A percentile compares a stretch with the other conserved stretches of the same genome.
Evolutionary conservation across 2,888 invertebrate genomes (phyloP).

Genomic region (Mimas tiliae): DNA sequence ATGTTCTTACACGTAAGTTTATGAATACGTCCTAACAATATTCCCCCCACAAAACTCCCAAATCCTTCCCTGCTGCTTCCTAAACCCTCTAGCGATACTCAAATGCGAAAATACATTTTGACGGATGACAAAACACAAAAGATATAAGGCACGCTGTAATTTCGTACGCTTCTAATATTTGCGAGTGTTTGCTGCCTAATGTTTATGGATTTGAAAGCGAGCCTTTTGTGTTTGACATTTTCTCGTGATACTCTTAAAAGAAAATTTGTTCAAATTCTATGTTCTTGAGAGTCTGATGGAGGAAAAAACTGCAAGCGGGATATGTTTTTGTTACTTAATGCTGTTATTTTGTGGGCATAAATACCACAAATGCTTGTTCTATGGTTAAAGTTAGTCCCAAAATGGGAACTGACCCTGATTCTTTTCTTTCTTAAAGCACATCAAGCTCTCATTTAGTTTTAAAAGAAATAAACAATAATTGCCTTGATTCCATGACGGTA

Average conservation of each 20-base stretch:
- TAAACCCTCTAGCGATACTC: conserved; percentile 59
- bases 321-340: too few species aligned
- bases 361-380: too few species aligned
- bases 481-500: too few species aligned
- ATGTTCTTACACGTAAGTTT: too few species aligned
- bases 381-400: too few species aligned
- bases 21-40: neutral
- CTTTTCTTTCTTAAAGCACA: too few species aligned
- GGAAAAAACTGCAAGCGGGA: too few species aligned
- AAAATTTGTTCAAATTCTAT: neutral
- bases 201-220: conserved; percentile 22
- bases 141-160: conserved; percentile 61
- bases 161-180: conserved; percentile 78
- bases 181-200: conserved; percentile 58
- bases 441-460: too few species aligned
- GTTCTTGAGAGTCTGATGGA: too few species aligned
- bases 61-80: neutral
- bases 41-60: neutral
- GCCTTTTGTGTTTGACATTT: conserved; percentile 19
- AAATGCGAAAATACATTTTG: conserved; percentile 77
- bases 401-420: too few species aligned
- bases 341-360: too few species aligned
- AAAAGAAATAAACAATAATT: too few species aligned
- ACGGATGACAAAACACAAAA: conserved; percentile 79
- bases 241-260: neutral